Evolutionary conservation across 92 coral and sea anemone species (phyloP).

Genomic region (Parazoanthus darwini): DNA sequence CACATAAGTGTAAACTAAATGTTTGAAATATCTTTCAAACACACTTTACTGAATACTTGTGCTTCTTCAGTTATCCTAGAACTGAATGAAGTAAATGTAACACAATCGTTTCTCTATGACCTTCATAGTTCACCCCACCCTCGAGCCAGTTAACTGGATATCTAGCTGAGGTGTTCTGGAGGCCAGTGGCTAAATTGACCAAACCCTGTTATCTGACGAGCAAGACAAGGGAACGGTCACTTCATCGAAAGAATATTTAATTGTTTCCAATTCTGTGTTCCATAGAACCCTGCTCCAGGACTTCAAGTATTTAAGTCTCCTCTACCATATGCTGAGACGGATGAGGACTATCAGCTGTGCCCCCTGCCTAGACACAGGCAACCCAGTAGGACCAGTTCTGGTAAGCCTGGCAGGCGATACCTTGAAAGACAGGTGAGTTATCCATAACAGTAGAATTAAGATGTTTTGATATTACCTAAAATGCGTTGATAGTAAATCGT

Average conservation of each 20-base stretch:
- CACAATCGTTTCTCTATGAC: no score
- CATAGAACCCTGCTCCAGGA: constrained; percentile 93
- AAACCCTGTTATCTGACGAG: no score
- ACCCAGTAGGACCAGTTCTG: constrained; percentile 65
- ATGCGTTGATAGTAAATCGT: background rate
- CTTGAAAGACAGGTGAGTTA: constrained; percentile 87
- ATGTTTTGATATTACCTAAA: background rate
- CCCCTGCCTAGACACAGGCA: constrained; percentile 93
- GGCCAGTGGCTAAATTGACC: no score
- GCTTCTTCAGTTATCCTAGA: no score
- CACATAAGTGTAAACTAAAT: no score
- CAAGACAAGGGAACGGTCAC: background rate
- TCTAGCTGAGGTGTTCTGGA: no score
- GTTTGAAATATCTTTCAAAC: no score
- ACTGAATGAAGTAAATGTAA: no score
- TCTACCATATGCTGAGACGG: constrained; percentile 87
- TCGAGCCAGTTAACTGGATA: no score
- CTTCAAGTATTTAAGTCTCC: constrained; percentile 86
- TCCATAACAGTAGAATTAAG: background rate
- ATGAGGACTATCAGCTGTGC: constrained; percentile 91
- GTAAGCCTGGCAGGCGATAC: constrained; percentile 80
- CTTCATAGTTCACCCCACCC: no score
- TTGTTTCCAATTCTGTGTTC: background rate
- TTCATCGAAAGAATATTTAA: background rate
- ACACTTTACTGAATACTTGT: no score